A percentile compares a stretch with the other conserved stretches of the same genome.
Evolutionary conservation across 2,888 invertebrate genomes (phyloP).

Genomic region (Machimus atricapillus): DNA sequence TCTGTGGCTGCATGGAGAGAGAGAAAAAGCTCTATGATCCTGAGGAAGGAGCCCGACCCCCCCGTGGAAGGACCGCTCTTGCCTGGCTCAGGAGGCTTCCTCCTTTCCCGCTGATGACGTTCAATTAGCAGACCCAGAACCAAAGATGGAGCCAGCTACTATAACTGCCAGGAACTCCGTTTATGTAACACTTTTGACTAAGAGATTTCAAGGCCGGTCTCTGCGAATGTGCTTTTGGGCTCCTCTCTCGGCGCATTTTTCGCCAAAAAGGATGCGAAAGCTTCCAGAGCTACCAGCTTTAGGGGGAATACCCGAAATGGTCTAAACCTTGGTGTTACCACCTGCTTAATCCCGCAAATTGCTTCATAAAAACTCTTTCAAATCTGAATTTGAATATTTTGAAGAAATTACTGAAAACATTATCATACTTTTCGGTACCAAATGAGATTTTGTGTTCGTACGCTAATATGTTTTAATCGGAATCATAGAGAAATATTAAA

Average conservation of each 20-base stretch:
- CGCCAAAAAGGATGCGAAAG: background rate
- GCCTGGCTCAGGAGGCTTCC: background rate
- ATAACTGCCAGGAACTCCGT: background rate
- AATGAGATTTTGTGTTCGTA: too few species aligned
- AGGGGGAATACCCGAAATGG: background rate
- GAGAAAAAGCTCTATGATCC: background rate
- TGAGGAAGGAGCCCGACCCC: background rate
- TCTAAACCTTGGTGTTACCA: background rate
- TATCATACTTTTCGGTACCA: too few species aligned
- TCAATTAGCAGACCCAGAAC: background rate
- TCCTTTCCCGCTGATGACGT: constrained; percentile 7
- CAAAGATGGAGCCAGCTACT: constrained; percentile 13
- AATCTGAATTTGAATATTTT: background rate
- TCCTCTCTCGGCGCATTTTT: constrained; percentile 5
- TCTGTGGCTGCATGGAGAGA: background rate
- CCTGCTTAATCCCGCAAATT: background rate
- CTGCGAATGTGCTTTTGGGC: background rate
- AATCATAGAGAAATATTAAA: too few species aligned
- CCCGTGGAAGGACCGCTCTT: background rate
- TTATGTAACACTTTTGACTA: constrained; percentile 12
- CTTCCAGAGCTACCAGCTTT: background rate
- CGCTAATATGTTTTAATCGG: too few species aligned
- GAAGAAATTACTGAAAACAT: background rate
- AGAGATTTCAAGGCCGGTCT: constrained; percentile 19
- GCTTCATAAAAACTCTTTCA: background rate